phyloP scores from a whole-genome alignment of 2,113 vertebrate genomes.

The Phaethon lepturus region DNA sequence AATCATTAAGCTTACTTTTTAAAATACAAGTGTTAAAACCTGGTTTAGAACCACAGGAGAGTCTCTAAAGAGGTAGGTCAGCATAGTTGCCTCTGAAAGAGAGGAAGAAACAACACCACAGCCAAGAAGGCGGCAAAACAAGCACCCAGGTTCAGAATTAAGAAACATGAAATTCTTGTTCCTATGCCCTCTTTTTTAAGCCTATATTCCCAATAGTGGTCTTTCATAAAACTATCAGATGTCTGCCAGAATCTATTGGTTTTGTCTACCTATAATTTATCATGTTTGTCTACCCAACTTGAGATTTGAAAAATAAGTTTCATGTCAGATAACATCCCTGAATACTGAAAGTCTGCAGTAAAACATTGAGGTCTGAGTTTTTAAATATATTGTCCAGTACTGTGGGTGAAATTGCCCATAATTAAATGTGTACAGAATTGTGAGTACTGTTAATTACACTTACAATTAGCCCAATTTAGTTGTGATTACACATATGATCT shows the following conservation, averaged over 20 bases:
- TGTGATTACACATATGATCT: background rate
- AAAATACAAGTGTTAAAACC: conserved; percentile 7
- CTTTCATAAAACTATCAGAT: background rate
- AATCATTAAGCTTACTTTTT: conserved; percentile 19
- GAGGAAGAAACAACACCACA: background rate
- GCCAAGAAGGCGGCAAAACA: background rate
- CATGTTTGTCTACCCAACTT: background rate
- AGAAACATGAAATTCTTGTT: background rate
- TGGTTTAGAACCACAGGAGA: conserved; percentile 32
- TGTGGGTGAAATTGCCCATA: background rate
- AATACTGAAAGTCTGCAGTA: background rate
- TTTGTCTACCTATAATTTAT: background rate
- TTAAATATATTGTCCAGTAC: background rate
- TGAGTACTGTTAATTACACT: conserved; percentile 52
- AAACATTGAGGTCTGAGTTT: background rate
- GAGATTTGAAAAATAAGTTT: background rate
- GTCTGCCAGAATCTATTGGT: background rate
- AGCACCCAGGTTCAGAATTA: background rate
- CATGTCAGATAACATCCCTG: background rate
- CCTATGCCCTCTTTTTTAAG: background rate
- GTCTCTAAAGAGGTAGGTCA: background rate
- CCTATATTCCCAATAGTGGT: background rate
- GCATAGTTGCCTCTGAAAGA: background rate
- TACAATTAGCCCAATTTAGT: background rate
- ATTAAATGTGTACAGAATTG: background rate